phyloP scores from a whole-genome alignment of 2,113 vertebrate genomes.

The Cricetomys ansorgei region DNA sequence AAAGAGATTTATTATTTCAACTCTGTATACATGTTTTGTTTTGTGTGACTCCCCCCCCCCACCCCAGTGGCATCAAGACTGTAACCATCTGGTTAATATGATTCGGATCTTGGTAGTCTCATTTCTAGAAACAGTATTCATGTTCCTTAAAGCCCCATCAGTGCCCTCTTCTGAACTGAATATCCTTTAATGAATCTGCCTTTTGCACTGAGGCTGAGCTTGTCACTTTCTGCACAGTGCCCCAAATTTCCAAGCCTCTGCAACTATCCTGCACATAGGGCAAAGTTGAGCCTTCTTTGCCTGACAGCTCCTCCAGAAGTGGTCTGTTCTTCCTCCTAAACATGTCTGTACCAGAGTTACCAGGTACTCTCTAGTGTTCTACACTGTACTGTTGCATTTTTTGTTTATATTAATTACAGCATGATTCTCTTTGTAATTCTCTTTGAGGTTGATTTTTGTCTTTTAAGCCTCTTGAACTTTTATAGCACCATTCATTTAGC shows the following conservation, averaged over 20 bases:
- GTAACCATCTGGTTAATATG: not conserved
- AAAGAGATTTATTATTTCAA: not conserved
- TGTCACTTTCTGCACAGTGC: fast-evolving
- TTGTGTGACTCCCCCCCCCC: not conserved
- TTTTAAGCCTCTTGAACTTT: not conserved
- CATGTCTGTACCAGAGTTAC: not conserved
- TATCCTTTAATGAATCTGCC: not conserved
- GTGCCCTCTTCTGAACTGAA: not conserved
- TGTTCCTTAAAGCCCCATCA: not conserved
- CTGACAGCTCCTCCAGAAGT: too few relatives aligned
- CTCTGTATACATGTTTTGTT: not conserved
- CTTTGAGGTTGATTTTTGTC: not conserved
- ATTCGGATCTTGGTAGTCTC: not conserved
- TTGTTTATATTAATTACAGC: fast-evolving
- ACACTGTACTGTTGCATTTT: too few relatives aligned
- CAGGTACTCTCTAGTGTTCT: not conserved
- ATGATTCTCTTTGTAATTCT: not conserved
- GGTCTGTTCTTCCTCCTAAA: not conserved
- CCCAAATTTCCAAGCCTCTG: not conserved
- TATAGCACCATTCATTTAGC: not conserved
- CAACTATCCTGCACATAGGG: fast-evolving
- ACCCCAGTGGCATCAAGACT: not conserved
- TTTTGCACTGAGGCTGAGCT: fast-evolving
- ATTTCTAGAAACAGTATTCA: not conserved
- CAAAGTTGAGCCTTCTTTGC: not conserved